phyloP scores from a whole-genome alignment of 2,797 vertebrate species.

The Pygocentrus nattereri region DNA sequence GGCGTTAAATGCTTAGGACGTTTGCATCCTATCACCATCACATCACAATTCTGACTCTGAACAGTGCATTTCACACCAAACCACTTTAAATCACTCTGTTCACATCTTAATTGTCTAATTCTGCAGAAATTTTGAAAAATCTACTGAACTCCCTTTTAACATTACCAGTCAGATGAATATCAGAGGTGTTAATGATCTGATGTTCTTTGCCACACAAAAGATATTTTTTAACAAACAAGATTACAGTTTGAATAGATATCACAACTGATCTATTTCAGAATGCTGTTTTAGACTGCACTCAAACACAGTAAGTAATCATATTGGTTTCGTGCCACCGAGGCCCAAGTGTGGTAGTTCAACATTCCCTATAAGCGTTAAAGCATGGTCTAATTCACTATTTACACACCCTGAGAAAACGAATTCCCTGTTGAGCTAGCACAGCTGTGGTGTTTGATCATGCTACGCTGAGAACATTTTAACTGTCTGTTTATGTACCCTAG shows the following conservation, averaged over 20 bases:
- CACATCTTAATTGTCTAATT: no score
- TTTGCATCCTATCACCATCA: no score
- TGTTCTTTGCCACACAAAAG: not conserved
- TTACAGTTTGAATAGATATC: not conserved
- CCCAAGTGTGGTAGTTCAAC: constrained; percentile 4
- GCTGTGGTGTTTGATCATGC: constrained; percentile 17
- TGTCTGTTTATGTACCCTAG: constrained; percentile 14
- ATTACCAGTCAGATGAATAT: not conserved
- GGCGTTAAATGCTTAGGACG: no score
- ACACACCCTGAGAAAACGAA: constrained; percentile 13
- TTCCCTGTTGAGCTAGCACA: constrained; percentile 13
- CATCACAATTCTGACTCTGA: no score
- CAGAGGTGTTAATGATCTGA: not conserved
- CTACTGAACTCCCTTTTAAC: no score
- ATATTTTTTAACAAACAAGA: not conserved
- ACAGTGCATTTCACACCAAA: no score
- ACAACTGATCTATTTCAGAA: not conserved
- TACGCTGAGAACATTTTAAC: constrained; percentile 11
- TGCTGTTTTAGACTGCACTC: constrained; percentile 3
- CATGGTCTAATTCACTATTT: constrained; percentile 26
- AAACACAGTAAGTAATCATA: constrained; percentile 13
- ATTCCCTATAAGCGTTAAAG: constrained; percentile 4
- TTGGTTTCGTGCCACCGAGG: constrained; percentile 11
- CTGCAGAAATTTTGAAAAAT: no score
- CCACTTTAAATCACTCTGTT: no score